Base-by-base conservation (phyloP, 1,140 invertebrate genomes). In the Drosophila dunni region DNA sequence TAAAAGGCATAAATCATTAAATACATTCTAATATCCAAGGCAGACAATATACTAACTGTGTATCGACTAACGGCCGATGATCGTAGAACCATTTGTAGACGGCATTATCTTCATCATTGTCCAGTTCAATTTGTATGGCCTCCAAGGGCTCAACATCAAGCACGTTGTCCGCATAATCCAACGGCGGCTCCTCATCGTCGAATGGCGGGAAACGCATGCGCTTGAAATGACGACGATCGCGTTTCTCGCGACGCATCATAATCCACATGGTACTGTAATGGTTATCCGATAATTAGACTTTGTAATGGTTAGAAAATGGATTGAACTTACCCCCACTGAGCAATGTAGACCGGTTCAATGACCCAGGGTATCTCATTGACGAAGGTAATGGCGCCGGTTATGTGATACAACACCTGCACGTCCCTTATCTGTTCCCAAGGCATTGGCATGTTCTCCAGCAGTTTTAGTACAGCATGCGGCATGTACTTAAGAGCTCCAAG, bases 321-420 rank as follows among this genome's bases (percentile, higher is more conserved):
- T 2, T 57, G 1, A 50, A 38, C 94, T 94, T 93, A 97, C 96
- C 98, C 99, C 99, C 99, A 99, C 93, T 99, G 99, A 10, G 98
- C 98, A 81, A 99, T 98, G 91, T 99, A 99, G 1, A 99, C 96
- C 3, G 99, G 99, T 92, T 99, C 99, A 91, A 99, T 98, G 24
- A 99, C 98, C 98, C 98, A 99, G 24, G 99, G 99, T 90, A 99
- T 99, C 94, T 99, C 99, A 94, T 99, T 99, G 7, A 99, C 98
- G 94, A 99, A 99, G 29, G 99, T 99, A 60, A 99, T 99, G n/a
- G 99, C 99, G 71, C 99, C 98, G 10, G 98, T 99, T 46, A 99
- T 99, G 86, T 99, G 98, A 92, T 99, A 99, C 5, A 99, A 93
- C 2, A 99, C 98, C 93, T 98, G 97, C 0, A 99, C 98, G 94